Conservation (phyloP, 2,113 vertebrate species). For the Atrichornis clamosus region DNA sequence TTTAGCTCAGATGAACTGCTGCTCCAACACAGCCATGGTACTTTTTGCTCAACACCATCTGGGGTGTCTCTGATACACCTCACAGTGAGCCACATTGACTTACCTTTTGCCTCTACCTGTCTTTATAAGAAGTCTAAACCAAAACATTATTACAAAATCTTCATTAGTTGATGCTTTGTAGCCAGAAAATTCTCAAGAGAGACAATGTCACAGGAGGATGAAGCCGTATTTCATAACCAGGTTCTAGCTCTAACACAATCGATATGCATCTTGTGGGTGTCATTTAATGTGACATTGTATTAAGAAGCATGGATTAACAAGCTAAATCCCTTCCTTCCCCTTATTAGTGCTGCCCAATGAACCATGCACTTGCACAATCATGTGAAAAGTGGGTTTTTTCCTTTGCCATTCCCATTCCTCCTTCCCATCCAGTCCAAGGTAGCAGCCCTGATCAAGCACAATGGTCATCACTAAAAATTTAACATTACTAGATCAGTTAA, state of each 20-base stretch:
- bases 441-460: background rate
- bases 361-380: background rate
- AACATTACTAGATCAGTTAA: background rate
- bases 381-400: background rate
- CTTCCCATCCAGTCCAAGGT: background rate
- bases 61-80: background rate
- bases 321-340: conserved; percentile 54
- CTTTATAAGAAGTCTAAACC: background rate
- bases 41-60: background rate
- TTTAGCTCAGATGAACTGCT: background rate
- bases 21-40: background rate
- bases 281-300: conserved; percentile 24
- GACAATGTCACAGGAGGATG: background rate
- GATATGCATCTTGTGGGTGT: background rate
- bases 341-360: conserved; percentile 33
- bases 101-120: background rate
- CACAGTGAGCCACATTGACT: background rate
- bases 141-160: background rate
- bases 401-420: background rate
- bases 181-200: background rate
- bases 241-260: background rate
- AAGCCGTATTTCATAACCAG: background rate
- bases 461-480: background rate
- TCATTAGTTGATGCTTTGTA: background rate
- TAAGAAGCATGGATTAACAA: conserved; percentile 46